A percentile compares a stretch with the other conserved stretches of the same genome.
phyloP scores from a whole-genome alignment of 1,140 invertebrate species.

The Nymphalis io region DNA sequence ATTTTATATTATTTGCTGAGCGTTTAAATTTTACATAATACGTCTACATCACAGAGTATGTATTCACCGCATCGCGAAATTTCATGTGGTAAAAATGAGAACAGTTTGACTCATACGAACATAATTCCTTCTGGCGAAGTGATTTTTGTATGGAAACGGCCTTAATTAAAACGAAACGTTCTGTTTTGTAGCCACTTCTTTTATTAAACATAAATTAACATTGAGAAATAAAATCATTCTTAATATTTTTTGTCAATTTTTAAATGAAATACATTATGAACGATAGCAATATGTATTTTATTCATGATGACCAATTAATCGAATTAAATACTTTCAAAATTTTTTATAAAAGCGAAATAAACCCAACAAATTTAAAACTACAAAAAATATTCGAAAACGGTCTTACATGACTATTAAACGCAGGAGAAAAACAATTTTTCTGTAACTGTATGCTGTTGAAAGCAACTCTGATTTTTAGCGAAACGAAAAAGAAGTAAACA shows the following conservation, averaged over 20 bases:
- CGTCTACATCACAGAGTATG: not conserved
- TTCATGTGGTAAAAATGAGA: not conserved
- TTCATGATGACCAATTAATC: no score
- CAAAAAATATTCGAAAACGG: no score
- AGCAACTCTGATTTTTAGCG: not conserved
- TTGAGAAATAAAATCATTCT: no score
- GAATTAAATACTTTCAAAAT: no score
- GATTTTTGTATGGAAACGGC: slow-evolving; percentile 1
- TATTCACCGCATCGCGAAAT: slow-evolving; percentile 1
- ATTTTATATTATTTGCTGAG: no score
- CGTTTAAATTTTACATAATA: not conserved
- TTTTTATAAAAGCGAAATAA: no score
- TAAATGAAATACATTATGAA: no score
- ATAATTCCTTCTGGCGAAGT: not conserved
- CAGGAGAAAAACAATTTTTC: not conserved
- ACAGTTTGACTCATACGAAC: slow-evolving; percentile 2
- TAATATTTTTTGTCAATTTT: no score
- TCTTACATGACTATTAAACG: not conserved
- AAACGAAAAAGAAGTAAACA: not conserved
- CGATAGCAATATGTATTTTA: no score
- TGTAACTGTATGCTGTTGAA: not conserved
- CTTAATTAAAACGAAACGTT: slow-evolving; percentile 11
- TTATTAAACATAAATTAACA: no score
- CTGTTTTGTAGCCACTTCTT: not conserved
- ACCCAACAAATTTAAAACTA: no score